phyloP scores from a whole-genome alignment of 2,113 vertebrate genomes.

The Crotalus helleri region DNA sequence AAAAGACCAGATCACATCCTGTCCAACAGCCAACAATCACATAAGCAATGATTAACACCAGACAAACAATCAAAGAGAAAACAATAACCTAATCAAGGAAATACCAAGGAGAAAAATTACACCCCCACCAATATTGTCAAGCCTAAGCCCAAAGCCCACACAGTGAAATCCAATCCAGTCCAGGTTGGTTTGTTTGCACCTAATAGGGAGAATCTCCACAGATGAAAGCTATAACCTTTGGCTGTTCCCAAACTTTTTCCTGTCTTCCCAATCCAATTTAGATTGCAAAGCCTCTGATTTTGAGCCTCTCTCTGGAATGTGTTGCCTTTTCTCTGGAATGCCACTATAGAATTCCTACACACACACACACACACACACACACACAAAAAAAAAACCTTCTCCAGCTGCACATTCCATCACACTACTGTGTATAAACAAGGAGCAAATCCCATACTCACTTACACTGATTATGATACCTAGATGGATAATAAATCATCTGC shows the following conservation, averaged over 20 bases:
- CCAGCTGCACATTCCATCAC: too few species aligned
- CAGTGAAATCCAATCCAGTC: background rate
- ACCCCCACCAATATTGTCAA: background rate
- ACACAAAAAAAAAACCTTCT: too few species aligned
- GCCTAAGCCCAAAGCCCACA: background rate
- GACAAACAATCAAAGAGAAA: background rate
- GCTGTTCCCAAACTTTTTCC: background rate
- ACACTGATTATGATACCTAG: background rate
- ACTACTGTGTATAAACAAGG: background rate
- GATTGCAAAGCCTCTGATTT: background rate
- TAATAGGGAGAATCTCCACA: too few species aligned
- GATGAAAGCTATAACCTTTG: too few species aligned
- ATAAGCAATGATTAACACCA: background rate
- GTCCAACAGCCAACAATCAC: background rate
- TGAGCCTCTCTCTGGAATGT: background rate
- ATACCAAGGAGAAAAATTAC: background rate
- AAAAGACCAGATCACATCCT: background rate
- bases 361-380: too few species aligned
- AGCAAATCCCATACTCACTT: background rate
- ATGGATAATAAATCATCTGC: background rate
- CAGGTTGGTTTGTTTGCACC: too few species aligned
- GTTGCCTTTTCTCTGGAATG: background rate
- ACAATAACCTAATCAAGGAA: background rate
- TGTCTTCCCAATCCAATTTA: background rate
- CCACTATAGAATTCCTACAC: too few species aligned